phyloP scores from a whole-genome alignment of 2,888 invertebrate genomes.

The Pelosia muscerda region DNA sequence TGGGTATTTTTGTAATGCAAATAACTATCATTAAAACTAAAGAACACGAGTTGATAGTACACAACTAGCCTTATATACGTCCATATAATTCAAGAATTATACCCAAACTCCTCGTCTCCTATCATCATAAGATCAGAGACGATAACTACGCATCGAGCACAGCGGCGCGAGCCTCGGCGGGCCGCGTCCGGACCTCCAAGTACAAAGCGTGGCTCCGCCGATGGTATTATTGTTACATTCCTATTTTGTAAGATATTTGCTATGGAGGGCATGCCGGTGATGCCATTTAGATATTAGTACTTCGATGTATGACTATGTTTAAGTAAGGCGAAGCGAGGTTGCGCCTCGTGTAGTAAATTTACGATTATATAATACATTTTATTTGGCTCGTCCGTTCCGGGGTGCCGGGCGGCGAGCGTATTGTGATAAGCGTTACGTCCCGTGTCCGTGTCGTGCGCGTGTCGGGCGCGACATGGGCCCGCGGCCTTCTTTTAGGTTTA shows the following conservation, averaged over 20 bases:
- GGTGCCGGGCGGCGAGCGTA: neutral
- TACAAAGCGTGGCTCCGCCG: too few relatives aligned
- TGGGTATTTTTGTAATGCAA: too few relatives aligned
- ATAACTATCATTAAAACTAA: too few relatives aligned
- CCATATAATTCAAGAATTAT: too few relatives aligned
- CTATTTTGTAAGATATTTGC: slow-evolving; percentile 50
- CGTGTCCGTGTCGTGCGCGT: neutral
- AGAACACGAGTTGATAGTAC: too few relatives aligned
- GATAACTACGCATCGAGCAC: too few relatives aligned
- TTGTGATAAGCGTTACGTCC: neutral
- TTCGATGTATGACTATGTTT: slow-evolving; percentile 33
- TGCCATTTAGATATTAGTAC: slow-evolving; percentile 34
- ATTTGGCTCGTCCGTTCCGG: slow-evolving; percentile 2
- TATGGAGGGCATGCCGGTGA: slow-evolving; percentile 35
- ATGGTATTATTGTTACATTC: slow-evolving; percentile 53
- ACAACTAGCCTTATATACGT: too few relatives aligned
- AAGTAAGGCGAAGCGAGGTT: slow-evolving; percentile 12
- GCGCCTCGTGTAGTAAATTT: neutral
- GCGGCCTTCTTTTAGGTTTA: neutral
- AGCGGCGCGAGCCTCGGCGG: too few relatives aligned
- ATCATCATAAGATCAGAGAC: too few relatives aligned
- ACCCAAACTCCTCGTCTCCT: too few relatives aligned
- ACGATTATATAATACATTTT: slow-evolving; percentile 10
- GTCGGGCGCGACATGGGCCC: neutral
- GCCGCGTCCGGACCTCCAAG: too few relatives aligned